phyloP scores from a whole-genome alignment of 2,113 vertebrate species.

The Pteruthius melanotis region DNA sequence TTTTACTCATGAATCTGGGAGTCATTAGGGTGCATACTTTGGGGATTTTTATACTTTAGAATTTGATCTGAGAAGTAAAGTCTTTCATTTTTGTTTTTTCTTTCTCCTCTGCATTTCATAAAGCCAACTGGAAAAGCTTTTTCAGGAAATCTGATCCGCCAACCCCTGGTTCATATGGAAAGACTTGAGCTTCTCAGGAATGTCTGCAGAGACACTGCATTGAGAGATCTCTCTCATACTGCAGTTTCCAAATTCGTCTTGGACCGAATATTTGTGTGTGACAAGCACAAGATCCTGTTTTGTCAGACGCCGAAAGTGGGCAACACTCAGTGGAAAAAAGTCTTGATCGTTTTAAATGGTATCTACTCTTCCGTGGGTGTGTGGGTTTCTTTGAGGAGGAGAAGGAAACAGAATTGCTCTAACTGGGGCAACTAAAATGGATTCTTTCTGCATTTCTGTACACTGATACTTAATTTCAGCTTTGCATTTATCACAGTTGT shows the following conservation, averaged over 20 bases:
- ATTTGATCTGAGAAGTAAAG: slow-evolving; percentile 17
- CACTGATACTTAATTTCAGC: background rate
- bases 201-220: slow-evolving; percentile 81
- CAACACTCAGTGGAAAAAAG: slow-evolving; percentile 99
- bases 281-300: slow-evolving; percentile 96
- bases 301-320: slow-evolving; percentile 99
- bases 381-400: background rate
- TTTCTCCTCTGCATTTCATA: background rate
- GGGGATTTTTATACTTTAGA: background rate
- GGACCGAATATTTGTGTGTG: slow-evolving; percentile 96
- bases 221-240: slow-evolving; percentile 87
- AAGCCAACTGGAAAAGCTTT: slow-evolving; percentile 74
- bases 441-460: slow-evolving; percentile 6
- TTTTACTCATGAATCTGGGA: background rate
- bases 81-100: background rate
- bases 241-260: slow-evolving; percentile 90
- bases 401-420: background rate
- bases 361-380: background rate
- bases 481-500: background rate
- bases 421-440: background rate
- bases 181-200: slow-evolving; percentile 81
- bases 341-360: slow-evolving; percentile 97
- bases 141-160: slow-evolving; percentile 54
- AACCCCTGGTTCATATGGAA: slow-evolving; percentile 74
- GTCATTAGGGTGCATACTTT: background rate